Conservation (phyloP, 2,888 invertebrate genomes). For the Lottia scabra region DNA sequence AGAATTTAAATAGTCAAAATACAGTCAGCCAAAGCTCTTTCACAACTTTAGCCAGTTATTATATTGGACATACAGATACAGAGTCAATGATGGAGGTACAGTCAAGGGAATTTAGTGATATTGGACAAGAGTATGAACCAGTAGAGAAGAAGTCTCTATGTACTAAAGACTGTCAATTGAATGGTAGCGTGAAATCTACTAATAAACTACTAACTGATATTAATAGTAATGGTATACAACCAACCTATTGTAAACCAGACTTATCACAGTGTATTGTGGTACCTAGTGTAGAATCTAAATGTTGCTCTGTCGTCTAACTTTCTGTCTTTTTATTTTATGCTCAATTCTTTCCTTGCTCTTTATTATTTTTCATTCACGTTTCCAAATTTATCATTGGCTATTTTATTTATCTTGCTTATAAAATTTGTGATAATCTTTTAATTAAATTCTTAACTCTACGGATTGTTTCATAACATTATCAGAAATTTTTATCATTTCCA, state of each 20-base stretch:
- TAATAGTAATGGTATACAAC: slow-evolving; percentile 46
- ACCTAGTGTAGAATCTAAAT: slow-evolving; percentile 53
- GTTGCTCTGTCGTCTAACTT: slow-evolving; percentile 56
- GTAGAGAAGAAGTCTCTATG: slow-evolving; percentile 3
- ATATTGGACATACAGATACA: background rate
- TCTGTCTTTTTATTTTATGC: background rate
- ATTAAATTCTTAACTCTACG: too few relatives aligned
- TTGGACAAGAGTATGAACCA: background rate
- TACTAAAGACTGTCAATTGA: slow-evolving; percentile 17
- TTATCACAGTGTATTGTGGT: slow-evolving; percentile 25
- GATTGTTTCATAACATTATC: too few relatives aligned
- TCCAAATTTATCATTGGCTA: too few relatives aligned
- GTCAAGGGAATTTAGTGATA: background rate
- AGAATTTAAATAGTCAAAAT: slow-evolving; percentile 10
- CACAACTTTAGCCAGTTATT: background rate
- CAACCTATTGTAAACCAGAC: slow-evolving; percentile 38
- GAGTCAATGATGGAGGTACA: background rate
- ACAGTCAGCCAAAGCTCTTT: slow-evolving; percentile 5
- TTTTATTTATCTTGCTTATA: too few relatives aligned
- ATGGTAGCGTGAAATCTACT: slow-evolving; percentile 19
- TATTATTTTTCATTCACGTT: too few relatives aligned
- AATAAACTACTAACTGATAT: slow-evolving; percentile 45
- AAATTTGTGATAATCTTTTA: too few relatives aligned
- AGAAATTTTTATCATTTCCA: too few relatives aligned
- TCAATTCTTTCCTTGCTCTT: background rate